These are phyloP conservation scores for Leiothrix lutea DNA, from an alignment of 2,113 vertebrate genomes.

Conservation along the genomic window DNA sequence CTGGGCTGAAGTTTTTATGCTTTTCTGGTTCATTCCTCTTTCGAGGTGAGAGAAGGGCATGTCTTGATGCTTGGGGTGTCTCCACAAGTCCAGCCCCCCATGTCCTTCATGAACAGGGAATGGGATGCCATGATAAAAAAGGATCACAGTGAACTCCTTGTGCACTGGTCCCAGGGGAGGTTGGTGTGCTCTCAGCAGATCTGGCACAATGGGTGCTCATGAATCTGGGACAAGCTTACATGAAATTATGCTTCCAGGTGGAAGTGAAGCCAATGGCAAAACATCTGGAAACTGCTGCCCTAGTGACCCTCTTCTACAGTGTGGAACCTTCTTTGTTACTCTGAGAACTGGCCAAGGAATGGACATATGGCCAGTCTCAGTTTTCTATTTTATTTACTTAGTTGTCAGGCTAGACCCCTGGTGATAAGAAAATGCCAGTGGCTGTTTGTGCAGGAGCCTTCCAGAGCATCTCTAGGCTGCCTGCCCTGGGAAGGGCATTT, in stretches of 20 bases:
- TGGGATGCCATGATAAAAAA: not conserved
- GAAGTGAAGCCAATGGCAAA: not conserved
- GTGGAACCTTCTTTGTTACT: not conserved
- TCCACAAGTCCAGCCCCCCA: too few species aligned
- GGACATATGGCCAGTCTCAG: not conserved
- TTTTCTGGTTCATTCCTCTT: not conserved
- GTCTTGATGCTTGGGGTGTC: not conserved
- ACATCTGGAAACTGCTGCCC: not conserved
- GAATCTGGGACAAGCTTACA: not conserved
- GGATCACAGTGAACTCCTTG: not conserved
- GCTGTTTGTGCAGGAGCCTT: not conserved
- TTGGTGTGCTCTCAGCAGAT: not conserved
- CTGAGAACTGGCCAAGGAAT: not conserved
- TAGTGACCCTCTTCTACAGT: not conserved
- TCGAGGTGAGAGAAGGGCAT: not conserved
- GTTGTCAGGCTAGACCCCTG: not conserved
- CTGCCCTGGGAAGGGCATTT: not conserved
- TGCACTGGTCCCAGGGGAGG: not conserved
- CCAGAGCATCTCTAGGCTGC: not conserved
- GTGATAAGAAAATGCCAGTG: not conserved
- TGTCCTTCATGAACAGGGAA: fast-evolving
- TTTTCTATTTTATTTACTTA: not conserved
- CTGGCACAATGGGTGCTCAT: fast-evolving
- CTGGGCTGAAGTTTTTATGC: not conserved
- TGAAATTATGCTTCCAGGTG: not conserved